Evolutionary conservation across 2,888 invertebrate genomes (phyloP).

Genomic region (Troides oblongomaculatus): DNA sequence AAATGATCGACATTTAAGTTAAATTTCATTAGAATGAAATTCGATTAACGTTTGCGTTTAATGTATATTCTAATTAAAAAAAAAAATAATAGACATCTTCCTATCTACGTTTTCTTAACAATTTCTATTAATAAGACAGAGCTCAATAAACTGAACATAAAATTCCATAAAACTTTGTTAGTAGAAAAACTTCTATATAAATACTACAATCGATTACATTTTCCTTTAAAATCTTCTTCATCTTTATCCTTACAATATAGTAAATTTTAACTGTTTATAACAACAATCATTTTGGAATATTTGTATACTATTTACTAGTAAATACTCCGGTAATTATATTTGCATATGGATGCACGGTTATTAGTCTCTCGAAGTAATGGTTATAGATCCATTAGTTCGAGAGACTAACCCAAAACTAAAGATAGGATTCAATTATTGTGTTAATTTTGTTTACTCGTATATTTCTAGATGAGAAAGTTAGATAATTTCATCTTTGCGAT

Average conservation of each 20-base stretch:
- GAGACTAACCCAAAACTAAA: not conserved
- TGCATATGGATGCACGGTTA: no score
- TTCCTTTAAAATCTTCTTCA: not conserved
- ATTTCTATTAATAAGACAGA: not conserved
- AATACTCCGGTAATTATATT: no score
- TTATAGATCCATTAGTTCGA: no score
- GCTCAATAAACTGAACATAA: not conserved
- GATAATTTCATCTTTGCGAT: constrained; percentile 8
- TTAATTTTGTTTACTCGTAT: not conserved
- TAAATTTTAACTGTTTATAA: no score
- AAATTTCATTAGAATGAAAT: constrained; percentile 4
- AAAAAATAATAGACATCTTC: not conserved
- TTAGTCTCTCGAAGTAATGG: no score
- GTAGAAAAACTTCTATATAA: not conserved
- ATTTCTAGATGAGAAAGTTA: not conserved
- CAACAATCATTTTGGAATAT: no score
- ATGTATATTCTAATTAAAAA: not conserved
- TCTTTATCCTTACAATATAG: no score
- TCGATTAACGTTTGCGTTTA: not conserved
- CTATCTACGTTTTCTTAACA: not conserved
- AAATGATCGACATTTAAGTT: constrained; percentile 26
- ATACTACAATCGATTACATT: not conserved
- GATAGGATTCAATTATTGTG: not conserved
- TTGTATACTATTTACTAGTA: no score
- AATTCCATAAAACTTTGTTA: not conserved